Evolutionary conservation across 2,797 vertebrate genomes (phyloP).

Genomic region (Coregonus suidteri): DNA sequence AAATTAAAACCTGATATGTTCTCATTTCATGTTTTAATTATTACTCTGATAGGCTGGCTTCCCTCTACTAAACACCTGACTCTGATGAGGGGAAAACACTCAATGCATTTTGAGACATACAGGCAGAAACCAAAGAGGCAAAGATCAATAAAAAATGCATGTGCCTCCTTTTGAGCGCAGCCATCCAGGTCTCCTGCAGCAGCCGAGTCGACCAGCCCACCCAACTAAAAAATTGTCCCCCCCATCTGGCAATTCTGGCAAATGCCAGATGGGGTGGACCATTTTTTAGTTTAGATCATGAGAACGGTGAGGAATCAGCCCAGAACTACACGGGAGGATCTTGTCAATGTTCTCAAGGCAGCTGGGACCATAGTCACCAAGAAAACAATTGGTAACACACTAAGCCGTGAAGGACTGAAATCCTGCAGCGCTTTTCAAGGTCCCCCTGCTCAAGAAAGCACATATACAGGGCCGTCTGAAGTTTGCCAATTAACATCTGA

Average conservation of each 20-base stretch:
- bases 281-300: too few species aligned
- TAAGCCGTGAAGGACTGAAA: too few species aligned
- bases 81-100: constrained; percentile 46
- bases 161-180: constrained; percentile 59
- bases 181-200: constrained; percentile 61
- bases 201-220: constrained; percentile 9
- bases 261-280: too few species aligned
- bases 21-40: constrained; percentile 25
- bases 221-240: background rate
- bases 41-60: constrained; percentile 41
- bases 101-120: constrained; percentile 49
- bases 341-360: too few species aligned
- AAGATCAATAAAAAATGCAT: constrained; percentile 69
- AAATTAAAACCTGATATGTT: constrained; percentile 33
- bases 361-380: too few species aligned
- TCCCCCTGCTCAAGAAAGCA: too few species aligned
- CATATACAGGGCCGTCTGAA: too few species aligned
- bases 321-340: too few species aligned
- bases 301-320: too few species aligned
- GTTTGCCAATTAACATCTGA: too few species aligned
- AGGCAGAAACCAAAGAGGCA: constrained; percentile 60
- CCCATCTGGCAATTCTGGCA: constrained; percentile 41
- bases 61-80: constrained; percentile 39
- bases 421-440: too few species aligned
- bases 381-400: too few species aligned